Percentiles rank a stretch among this genome's conserved stretches.
These are phyloP conservation scores for Embidobia sp. DNA, from an alignment of 2,888 invertebrate genomes.

Conservation along the genomic window DNA sequence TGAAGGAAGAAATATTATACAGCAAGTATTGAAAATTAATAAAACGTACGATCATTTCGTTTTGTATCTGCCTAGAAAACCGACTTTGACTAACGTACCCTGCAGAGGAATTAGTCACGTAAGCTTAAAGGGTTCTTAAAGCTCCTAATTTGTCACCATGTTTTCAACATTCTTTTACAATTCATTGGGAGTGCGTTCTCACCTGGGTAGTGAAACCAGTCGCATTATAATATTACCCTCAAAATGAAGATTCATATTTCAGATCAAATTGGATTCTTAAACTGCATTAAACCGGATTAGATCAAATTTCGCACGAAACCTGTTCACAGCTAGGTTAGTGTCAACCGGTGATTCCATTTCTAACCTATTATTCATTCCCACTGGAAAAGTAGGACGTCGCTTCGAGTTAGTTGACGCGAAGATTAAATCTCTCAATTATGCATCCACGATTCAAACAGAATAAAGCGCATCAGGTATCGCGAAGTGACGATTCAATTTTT, in stretches of 20 bases:
- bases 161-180: too few species aligned
- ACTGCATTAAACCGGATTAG: slow-evolving; percentile 27
- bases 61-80: too few species aligned
- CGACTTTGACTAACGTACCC: too few species aligned
- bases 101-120: too few species aligned
- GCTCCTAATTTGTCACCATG: too few species aligned
- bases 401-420: background rate
- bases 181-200: too few species aligned
- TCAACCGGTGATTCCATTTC: slow-evolving; percentile 15
- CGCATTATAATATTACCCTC: slow-evolving; percentile 13
- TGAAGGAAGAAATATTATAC: too few species aligned
- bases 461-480: too few species aligned
- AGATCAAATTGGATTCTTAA: slow-evolving; percentile 29
- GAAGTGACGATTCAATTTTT: too few species aligned
- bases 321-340: slow-evolving; percentile 26
- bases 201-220: slow-evolving; percentile 20
- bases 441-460: background rate
- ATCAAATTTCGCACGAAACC: slow-evolving; percentile 34
- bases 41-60: too few species aligned
- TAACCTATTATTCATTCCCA: slow-evolving; percentile 27
- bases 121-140: too few species aligned
- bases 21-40: too few species aligned
- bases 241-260: slow-evolving; percentile 26
- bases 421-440: slow-evolving; percentile 15
- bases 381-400: slow-evolving; percentile 10